Evolutionary conservation across 2,113 vertebrate genomes (phyloP).

Genomic region (Mohoua ochrocephala): DNA sequence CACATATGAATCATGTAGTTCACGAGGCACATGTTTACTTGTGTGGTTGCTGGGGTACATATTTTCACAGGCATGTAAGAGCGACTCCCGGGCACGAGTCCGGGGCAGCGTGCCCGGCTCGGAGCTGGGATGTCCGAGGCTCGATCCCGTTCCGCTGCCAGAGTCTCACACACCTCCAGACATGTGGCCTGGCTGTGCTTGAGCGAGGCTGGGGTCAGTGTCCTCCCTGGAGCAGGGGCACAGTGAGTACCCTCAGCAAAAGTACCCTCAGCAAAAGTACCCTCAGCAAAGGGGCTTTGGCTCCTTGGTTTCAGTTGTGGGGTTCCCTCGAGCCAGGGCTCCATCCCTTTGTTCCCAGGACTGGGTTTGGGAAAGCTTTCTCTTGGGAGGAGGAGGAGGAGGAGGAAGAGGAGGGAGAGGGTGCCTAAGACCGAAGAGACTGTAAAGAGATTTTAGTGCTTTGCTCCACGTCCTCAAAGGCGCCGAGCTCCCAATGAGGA

Average conservation of each 20-base stretch:
- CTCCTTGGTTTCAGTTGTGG: background rate
- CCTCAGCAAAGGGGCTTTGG: background rate
- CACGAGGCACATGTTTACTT: constrained; percentile 62
- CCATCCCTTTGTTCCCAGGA: background rate
- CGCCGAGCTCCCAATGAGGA: background rate
- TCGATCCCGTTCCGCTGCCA: background rate
- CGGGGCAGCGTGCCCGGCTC: accelerated
- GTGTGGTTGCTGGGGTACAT: constrained; percentile 57
- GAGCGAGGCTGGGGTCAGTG: background rate
- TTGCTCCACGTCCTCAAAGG: background rate
- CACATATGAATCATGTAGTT: constrained; percentile 35
- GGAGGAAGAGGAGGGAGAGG: background rate
- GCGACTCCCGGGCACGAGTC: accelerated
- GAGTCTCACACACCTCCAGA: background rate
- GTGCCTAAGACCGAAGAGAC: accelerated
- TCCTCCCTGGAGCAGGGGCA: accelerated
- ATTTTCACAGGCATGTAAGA: constrained; percentile 50
- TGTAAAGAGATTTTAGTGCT: background rate
- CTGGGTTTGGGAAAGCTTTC: background rate
- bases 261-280: background rate
- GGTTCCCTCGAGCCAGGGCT: background rate
- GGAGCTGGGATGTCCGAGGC: background rate
- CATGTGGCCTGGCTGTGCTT: background rate
- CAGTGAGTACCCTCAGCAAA: background rate
- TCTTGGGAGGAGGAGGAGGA: background rate